Conservation (phyloP, 2,113 vertebrate species). For the Climacteris rufus region DNA sequence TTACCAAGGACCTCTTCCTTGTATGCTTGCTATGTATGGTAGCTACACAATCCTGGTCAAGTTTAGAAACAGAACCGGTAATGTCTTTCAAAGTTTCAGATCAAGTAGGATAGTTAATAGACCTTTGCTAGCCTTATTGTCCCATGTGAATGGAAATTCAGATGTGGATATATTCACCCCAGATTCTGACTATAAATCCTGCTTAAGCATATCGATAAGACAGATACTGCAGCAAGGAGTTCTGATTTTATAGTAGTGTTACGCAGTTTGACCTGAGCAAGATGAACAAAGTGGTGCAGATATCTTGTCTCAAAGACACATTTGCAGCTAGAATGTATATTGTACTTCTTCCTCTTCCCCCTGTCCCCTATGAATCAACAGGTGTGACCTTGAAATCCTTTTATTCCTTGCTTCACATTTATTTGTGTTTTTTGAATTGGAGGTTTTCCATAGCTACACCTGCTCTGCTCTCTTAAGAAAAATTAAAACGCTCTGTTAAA, state of each 20-base stretch:
- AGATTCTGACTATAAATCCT: background rate
- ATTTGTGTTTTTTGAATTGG: background rate
- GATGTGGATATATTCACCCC: background rate
- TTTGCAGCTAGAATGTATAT: background rate
- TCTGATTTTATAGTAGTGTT: background rate
- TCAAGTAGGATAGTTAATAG: background rate
- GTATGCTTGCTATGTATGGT: background rate
- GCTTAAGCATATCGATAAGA: background rate
- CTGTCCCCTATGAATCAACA: accelerated
- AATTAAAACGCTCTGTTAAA: background rate
- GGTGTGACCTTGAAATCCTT: background rate
- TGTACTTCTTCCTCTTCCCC: background rate
- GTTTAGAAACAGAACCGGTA: background rate
- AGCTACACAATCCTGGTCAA: background rate
- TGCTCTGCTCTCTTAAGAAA: background rate
- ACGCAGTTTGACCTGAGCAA: background rate
- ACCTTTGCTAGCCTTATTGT: background rate
- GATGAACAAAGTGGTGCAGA: background rate
- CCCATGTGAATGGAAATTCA: background rate
- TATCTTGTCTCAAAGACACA: background rate
- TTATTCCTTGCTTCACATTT: background rate
- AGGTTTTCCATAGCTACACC: background rate
- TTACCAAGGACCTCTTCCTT: background rate
- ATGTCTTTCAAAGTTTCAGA: background rate
- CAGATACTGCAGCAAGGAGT: background rate